Evolutionary conservation across 2,113 vertebrate species (phyloP).

Genomic region (Urocolius indicus): DNA sequence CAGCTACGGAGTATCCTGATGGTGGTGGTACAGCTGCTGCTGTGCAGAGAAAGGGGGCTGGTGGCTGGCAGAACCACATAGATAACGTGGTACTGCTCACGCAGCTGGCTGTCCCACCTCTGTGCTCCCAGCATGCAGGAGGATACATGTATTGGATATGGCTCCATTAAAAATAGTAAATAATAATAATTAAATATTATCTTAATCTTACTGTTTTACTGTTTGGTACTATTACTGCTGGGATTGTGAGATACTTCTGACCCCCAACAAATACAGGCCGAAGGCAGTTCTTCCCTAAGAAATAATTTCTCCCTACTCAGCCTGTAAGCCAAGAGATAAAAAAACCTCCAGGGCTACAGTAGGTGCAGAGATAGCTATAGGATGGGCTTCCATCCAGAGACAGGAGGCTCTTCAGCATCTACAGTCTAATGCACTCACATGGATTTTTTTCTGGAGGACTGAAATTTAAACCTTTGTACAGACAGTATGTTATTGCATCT

Average conservation of each 20-base stretch:
- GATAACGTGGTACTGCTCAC: neutral
- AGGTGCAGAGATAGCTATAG: neutral
- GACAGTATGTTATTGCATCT: neutral
- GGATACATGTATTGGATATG: neutral
- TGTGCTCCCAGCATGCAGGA: neutral
- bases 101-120: neutral
- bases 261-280: neutral
- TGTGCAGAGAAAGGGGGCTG: neutral
- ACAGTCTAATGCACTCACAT: neutral
- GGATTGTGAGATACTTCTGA: neutral
- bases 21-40: neutral
- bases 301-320: neutral
- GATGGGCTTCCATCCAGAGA: neutral
- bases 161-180: neutral
- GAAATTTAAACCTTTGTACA: neutral
- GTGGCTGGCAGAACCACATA: neutral
- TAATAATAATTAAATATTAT: neutral
- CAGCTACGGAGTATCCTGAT: neutral
- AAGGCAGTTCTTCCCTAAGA: neutral
- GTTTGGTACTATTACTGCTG: neutral
- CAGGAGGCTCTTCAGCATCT: neutral
- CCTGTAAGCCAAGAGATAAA: neutral
- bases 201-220: neutral
- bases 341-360: neutral
- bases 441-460: neutral